A percentile compares a stretch with the other conserved stretches of the same genome.
Conservation (phyloP, 2,888 invertebrate species). For the Drosophila siamana region DNA sequence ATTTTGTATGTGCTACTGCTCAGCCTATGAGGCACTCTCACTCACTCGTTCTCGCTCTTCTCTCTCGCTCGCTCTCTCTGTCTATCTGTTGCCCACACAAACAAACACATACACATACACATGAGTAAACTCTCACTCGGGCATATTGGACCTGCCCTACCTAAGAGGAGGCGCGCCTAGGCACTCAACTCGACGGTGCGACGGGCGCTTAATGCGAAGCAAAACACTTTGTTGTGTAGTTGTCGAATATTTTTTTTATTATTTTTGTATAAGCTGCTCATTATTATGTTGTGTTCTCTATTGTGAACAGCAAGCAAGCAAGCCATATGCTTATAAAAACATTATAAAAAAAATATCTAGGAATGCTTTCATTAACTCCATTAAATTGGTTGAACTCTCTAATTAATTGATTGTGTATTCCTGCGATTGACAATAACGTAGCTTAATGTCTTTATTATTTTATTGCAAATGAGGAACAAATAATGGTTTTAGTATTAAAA, state of each 20-base stretch:
- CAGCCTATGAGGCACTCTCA: slow-evolving; percentile 25
- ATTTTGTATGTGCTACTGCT: slow-evolving; percentile 10
- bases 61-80: background rate
- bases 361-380: slow-evolving; percentile 2
- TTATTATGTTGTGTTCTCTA: slow-evolving; percentile 6
- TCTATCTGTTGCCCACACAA: background rate
- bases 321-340: slow-evolving; percentile 1
- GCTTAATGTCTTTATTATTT: background rate
- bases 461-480: background rate
- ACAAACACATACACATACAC: slow-evolving; percentile 2
- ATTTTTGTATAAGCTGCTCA: slow-evolving; percentile 20
- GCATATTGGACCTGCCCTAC: slow-evolving; percentile 23
- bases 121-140: slow-evolving; percentile 11
- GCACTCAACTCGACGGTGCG: slow-evolving; percentile 11
- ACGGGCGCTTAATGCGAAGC: slow-evolving; percentile 11
- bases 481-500: background rate
- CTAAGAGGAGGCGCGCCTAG: slow-evolving; percentile 26
- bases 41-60: slow-evolving; percentile 23
- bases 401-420: background rate
- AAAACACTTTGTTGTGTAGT: slow-evolving; percentile 14
- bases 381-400: background rate
- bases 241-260: slow-evolving; percentile 10
- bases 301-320: slow-evolving; percentile 9
- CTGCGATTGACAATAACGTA: background rate
- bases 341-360: background rate